phyloP scores from a whole-genome alignment of 2,797 vertebrate species.

The Oreochromis mossambicus region DNA sequence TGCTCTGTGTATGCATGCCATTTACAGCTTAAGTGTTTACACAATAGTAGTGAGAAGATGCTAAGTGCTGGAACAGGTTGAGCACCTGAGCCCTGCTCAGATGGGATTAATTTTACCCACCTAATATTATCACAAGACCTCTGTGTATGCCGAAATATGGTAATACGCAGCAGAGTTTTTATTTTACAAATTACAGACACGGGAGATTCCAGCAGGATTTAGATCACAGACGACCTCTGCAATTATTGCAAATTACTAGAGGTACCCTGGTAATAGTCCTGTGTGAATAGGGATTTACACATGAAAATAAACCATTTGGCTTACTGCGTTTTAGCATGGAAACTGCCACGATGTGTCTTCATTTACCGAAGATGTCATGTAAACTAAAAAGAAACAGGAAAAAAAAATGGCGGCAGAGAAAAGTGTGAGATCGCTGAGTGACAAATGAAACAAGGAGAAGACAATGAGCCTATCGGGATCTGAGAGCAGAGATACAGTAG shows the following conservation, averaged over 20 bases:
- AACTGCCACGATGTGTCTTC: neutral
- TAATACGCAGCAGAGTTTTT: neutral
- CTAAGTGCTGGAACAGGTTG: neutral
- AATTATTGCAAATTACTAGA: neutral
- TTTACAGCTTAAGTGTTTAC: neutral
- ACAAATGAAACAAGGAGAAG: neutral
- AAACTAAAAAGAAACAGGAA: neutral
- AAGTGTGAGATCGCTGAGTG: neutral
- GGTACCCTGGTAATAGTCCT: neutral
- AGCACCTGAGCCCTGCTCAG: neutral
- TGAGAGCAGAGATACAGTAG: constrained; percentile 4
- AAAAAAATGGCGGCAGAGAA: neutral
- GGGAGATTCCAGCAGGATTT: neutral
- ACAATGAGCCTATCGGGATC: neutral
- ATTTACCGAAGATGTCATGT: neutral
- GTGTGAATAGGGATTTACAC: neutral
- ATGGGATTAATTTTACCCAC: neutral
- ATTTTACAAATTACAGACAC: neutral
- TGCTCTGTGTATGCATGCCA: neutral
- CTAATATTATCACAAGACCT: neutral
- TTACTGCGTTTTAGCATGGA: neutral
- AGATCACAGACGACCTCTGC: neutral
- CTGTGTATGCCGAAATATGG: neutral
- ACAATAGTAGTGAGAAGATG: neutral
- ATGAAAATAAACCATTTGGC: neutral